Evolutionary conservation across 2,797 vertebrate genomes (phyloP).

Genomic region (Tachyglossus aculeatus): DNA sequence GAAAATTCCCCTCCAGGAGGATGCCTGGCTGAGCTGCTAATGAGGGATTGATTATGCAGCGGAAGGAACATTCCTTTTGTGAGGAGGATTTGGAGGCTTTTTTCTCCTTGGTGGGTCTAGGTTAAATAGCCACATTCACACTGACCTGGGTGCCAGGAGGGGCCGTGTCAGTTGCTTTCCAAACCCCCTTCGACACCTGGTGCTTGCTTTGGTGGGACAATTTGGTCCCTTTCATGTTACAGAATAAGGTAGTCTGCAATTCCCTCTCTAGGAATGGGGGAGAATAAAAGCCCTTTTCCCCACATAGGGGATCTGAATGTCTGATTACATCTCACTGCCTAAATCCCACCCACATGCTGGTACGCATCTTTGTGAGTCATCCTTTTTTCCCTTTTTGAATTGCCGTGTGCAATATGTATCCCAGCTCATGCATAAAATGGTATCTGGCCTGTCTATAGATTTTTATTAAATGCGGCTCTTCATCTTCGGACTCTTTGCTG

Average conservation of each 20-base stretch:
- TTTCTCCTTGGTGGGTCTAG: neutral
- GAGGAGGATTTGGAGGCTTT: slow-evolving; percentile 8
- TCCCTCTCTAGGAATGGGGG: neutral
- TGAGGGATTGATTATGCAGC: neutral
- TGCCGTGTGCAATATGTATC: neutral
- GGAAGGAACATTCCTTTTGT: slow-evolving; percentile 3
- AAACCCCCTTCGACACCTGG: neutral
- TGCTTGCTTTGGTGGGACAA: neutral
- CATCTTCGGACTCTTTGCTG: neutral
- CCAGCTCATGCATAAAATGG: neutral
- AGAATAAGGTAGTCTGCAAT: neutral
- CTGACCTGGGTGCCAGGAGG: neutral
- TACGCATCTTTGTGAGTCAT: neutral
- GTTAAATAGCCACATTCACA: neutral
- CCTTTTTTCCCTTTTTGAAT: neutral
- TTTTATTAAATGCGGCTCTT: neutral
- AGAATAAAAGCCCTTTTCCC: neutral
- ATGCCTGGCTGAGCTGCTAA: slow-evolving; percentile 9
- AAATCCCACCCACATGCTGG: neutral
- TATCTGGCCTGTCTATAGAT: neutral
- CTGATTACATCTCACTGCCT: neutral
- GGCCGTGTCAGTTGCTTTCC: neutral
- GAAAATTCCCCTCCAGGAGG: neutral
- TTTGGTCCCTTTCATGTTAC: neutral
- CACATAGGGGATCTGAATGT: neutral